phyloP scores from a whole-genome alignment of 2,797 vertebrate species.

The Karalla daura region DNA sequence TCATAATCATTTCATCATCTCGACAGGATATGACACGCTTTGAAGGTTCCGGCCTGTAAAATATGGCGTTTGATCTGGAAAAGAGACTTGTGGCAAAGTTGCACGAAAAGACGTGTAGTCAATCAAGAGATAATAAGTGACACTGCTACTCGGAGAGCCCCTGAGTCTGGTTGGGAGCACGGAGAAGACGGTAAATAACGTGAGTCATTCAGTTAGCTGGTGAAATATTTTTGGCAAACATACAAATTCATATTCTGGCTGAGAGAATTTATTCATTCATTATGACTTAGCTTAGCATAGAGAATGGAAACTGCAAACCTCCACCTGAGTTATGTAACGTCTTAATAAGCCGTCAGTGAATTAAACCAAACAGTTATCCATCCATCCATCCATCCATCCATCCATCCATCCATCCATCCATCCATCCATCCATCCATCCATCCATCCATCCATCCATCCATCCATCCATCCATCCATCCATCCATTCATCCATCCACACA shows the following conservation, averaged over 20 bases:
- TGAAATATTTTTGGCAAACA: neutral
- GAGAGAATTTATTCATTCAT: no score
- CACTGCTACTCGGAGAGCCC: neutral
- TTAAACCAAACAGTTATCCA: no score
- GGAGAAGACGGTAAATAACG: conserved; percentile 5
- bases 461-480: no score
- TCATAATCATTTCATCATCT: conserved; percentile 79
- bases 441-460: no score
- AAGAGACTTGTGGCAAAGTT: conserved; percentile 52
- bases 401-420: no score
- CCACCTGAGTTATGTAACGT: neutral
- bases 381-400: no score
- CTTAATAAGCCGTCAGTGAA: neutral
- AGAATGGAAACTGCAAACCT: neutral
- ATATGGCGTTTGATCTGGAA: conserved; percentile 66
- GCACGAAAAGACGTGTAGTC: conserved; percentile 41
- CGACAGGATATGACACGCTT: conserved; percentile 67
- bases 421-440: no score
- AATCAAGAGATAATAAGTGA: conserved; percentile 49
- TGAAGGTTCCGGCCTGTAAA: conserved; percentile 65
- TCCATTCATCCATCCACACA: no score
- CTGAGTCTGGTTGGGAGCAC: neutral
- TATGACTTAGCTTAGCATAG: neutral
- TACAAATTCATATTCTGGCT: neutral
- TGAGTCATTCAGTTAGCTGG: neutral